Evolutionary conservation across 2,113 vertebrate species (phyloP), one percentile per base, ranked within the genome.

Genomic region (Macrotis lagotis): DNA sequence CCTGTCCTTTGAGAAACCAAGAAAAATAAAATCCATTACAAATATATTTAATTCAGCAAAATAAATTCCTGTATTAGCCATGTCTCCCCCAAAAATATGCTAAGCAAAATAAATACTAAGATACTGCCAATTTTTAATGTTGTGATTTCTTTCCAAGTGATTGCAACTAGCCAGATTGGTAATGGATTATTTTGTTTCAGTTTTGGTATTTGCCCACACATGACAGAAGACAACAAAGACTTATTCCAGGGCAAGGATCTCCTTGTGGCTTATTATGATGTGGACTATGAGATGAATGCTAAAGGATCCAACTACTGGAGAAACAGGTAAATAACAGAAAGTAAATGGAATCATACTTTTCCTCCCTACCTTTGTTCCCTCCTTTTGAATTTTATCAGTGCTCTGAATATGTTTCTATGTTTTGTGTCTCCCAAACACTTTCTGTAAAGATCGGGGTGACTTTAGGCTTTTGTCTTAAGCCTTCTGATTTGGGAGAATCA

Each of bases 231-330:
- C 97, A 99, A 99, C 98, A 99, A 99, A 96, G 99, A 99, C 95
- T 98, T 99, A 98, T 98, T 99, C 95, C 99, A 98, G 95, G 99
- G 99, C 44, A 99, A 99, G 97, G 99, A 99, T 95, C 97, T 99
- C 97, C 92, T 99, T 97, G 99, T 99, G 92, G 99, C 99, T 0
- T 99, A 99, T 97, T 99, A 99, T 1, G 99, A 99, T 24, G 99
- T 99, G 14, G 99, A 99, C 96, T 99, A 99, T 9, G 99, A 99
- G 89, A 99, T 99, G 98, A 99, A 99, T 25, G 99, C 99, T 0
- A 99, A 99, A 96, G 99, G 99, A 44, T 99, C 99, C 53, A 99
- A 99, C 98, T 99, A 99, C 98, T 99, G 99, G 99, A 99, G 99
- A 96, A 99, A 99, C 98, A 99, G 99, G 99, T 99, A 94, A 47